Base-by-base conservation (phyloP, 2,113 vertebrate species). In the Dascyllus trimaculatus region DNA sequence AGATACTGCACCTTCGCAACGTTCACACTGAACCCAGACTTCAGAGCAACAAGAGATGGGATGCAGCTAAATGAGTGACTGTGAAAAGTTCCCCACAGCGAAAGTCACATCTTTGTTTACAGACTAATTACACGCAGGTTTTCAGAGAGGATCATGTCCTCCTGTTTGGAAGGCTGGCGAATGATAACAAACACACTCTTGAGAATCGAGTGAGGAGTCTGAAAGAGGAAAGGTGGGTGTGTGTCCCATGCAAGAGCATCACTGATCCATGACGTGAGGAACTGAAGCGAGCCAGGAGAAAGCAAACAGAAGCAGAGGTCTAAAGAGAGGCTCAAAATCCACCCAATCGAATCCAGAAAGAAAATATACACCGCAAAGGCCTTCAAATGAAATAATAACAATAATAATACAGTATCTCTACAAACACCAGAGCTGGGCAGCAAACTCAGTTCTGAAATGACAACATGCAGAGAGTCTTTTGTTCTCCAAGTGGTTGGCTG, bases 381-480 rank as follows among this genome's bases (percentile, higher is more conserved):
- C 25, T 67, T 67, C 53, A 63, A 79, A 69, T 83, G 45, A 68
- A 83, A 87, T 60, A 78, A 86, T 73, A n/a, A n/a, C n/a, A 64
- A 78, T 54, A 35, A 35, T 35, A 9, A 35, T 35, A 35, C 32
- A 35, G 7, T 35, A 52, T 78, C 51, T 81, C 38, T 45, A 10
- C 72, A 84, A 90, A 90, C 71, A 72, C 4, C 1, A 87, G 76
- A 81, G 64, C 75, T 48, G 76, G 79, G 81, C 76, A 76, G 85
- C 46, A 43, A 81, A 71, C 32, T 68, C 56, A 14, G 71, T 58
- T 61, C 64, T 40, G 21, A 5, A 85, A 87, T 66, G 80, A 80
- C 88, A 85, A 74, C 87, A 85, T n/a, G 80, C 81, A 60, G 25
- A 58, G 45, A 59, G 45, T 25, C 85, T 68, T 88, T 84, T 86